phyloP scores from a whole-genome alignment of 1,140 invertebrate species.

The Dinothrombium tinctorium region DNA sequence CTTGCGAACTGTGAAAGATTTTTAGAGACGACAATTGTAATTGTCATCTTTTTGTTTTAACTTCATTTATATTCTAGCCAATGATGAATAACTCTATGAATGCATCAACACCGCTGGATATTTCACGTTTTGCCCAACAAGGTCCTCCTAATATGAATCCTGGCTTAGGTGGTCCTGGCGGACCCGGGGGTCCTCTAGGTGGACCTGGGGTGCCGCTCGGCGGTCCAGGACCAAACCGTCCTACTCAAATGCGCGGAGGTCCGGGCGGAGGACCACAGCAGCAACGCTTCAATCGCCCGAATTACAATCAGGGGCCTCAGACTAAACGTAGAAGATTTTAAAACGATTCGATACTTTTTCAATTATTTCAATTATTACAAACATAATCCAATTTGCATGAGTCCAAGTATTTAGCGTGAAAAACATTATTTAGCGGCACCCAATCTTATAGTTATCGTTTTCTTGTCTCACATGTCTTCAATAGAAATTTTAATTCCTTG shows the following conservation, averaged over 20 bases:
- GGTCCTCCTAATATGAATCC: constrained; percentile 1
- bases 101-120: background rate
- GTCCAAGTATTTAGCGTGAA: too few relatives aligned
- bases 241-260: background rate
- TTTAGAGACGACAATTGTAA: background rate
- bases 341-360: too few relatives aligned
- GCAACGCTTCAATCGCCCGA: too few relatives aligned
- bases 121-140: background rate
- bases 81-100: background rate
- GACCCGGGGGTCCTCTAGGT: background rate
- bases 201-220: background rate
- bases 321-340: constrained; percentile 2
- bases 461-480: too few relatives aligned
- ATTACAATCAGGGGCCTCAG: too few relatives aligned
- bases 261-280: background rate
- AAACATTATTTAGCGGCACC: too few relatives aligned
- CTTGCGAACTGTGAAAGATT: background rate
- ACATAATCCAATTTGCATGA: too few relatives aligned
- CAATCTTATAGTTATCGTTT: too few relatives aligned
- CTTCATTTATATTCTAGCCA: background rate
- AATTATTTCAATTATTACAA: too few relatives aligned
- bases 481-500: too few relatives aligned
- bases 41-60: background rate
- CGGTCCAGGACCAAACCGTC: background rate
- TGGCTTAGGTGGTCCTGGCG: background rate